Conservation (phyloP, 2,797 vertebrate species). For the Gastrophryne carolinensis region DNA sequence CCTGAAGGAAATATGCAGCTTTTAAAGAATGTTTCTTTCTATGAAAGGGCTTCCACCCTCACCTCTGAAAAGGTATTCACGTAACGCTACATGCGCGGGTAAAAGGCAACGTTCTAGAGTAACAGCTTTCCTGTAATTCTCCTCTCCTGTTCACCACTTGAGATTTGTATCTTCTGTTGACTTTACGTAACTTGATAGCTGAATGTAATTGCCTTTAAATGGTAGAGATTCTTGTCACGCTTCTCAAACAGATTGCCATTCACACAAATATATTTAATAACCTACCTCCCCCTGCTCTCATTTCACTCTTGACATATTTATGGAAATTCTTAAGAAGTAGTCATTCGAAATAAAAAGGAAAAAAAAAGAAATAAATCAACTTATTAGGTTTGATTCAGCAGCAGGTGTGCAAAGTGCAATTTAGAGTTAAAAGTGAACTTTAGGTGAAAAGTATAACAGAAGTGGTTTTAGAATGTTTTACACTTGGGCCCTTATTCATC, state of each 20-base stretch:
- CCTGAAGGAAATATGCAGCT: constrained; percentile 22
- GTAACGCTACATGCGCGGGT: constrained; percentile 28
- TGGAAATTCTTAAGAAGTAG: constrained; percentile 59
- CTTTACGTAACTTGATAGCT: constrained; percentile 50
- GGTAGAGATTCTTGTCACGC: constrained; percentile 53
- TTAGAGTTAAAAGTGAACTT: too few relatives aligned
- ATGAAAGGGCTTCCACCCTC: constrained; percentile 37
- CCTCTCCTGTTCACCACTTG: constrained; percentile 14
- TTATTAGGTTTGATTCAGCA: too few relatives aligned
- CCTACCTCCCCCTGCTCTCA: constrained; percentile 53
- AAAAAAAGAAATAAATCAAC: constrained; percentile 51
- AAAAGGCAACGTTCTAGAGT: constrained; percentile 43
- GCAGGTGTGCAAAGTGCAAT: too few relatives aligned
- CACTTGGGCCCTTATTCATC: too few relatives aligned
- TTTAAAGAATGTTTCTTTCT: constrained; percentile 44
- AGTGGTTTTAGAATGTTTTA: too few relatives aligned
- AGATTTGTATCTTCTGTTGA: constrained; percentile 44
- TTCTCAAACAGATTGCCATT: constrained; percentile 48
- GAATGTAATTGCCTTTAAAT: constrained; percentile 58
- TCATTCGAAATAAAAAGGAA: too few relatives aligned
- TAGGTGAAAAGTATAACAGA: too few relatives aligned
- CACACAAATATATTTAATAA: constrained; percentile 52
- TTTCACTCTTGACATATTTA: constrained; percentile 54
- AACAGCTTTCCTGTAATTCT: constrained; percentile 43
- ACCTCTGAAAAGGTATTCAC: constrained; percentile 41